Evolutionary conservation across 2,113 vertebrate species (phyloP).

Genomic region (Suncus etruscus): DNA sequence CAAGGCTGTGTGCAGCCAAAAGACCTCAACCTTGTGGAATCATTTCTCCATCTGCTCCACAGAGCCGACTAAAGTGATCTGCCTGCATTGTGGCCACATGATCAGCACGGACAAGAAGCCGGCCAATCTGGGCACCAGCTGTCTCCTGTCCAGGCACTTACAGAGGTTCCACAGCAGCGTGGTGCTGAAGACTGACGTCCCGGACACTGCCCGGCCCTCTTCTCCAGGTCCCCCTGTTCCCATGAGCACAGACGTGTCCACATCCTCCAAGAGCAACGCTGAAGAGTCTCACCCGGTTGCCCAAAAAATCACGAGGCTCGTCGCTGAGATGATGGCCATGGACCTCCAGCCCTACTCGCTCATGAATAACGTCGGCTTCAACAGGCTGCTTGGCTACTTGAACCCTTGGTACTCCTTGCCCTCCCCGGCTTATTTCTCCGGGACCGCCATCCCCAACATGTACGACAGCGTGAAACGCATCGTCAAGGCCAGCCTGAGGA

Average conservation of each 20-base stretch:
- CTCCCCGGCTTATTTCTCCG: no score
- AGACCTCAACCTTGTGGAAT: no score
- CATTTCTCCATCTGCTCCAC: no score
- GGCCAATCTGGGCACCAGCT: constrained; percentile 97
- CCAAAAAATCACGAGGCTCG: constrained; percentile 98
- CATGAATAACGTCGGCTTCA: no score
- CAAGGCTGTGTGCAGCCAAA: no score
- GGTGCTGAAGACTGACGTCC: no score
- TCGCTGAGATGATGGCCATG: no score
- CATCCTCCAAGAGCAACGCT: constrained; percentile 88
- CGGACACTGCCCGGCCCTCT: no score
- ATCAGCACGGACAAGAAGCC: constrained; percentile 98
- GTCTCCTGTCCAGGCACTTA: constrained; percentile 95
- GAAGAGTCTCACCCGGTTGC: constrained; percentile 95
- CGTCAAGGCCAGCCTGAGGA: constrained; percentile 94
- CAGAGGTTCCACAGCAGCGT: constrained; percentile 96
- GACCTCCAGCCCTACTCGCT: no score
- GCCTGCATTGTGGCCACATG: constrained; percentile 98
- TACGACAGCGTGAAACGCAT: constrained; percentile 95
- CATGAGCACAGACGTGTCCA: constrained; percentile 87
- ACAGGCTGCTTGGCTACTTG: no score
- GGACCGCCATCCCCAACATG: constrained; percentile 98
- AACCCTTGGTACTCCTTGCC: no score
- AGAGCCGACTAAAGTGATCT: constrained; percentile 97
- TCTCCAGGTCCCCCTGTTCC: constrained; percentile 83